phyloP scores from a whole-genome alignment of 2,888 invertebrate species.

The Sepiola atlantica region DNA sequence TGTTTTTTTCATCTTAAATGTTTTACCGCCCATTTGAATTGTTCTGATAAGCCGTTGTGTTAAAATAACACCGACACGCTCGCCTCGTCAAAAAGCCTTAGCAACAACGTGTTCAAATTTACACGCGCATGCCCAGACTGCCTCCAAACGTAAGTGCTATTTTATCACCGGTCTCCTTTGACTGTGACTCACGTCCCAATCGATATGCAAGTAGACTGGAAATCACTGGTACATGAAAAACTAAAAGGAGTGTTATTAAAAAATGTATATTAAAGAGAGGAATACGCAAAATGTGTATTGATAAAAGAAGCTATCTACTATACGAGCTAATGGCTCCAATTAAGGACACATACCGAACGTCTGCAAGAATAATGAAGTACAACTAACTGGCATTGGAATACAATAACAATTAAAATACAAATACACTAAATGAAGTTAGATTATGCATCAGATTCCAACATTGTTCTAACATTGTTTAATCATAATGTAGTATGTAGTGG shows the following conservation, averaged over 20 bases:
- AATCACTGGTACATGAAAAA: not conserved
- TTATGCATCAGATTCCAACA: too few relatives aligned
- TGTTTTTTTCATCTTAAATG: too few relatives aligned
- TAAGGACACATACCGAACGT: too few relatives aligned
- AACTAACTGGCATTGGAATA: too few relatives aligned
- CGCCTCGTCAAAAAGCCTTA: not conserved
- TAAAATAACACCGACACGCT: constrained; percentile 32
- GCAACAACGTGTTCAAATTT: not conserved
- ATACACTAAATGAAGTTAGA: too few relatives aligned
- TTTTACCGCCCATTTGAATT: not conserved
- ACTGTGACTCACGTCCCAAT: not conserved
- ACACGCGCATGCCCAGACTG: not conserved
- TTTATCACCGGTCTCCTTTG: not conserved
- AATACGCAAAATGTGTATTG: too few relatives aligned
- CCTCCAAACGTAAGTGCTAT: not conserved
- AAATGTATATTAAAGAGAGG: not conserved
- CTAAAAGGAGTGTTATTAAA: not conserved
- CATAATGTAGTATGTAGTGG: too few relatives aligned
- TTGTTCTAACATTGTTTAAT: too few relatives aligned
- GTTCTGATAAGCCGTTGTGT: not conserved
- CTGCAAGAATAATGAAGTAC: too few relatives aligned
- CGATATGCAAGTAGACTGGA: not conserved
- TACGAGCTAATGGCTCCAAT: too few relatives aligned
- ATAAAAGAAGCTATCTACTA: too few relatives aligned
- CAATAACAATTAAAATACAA: too few relatives aligned